Percentiles rank a stretch among this genome's conserved stretches.
phyloP scores from a whole-genome alignment of 2,797 vertebrate species.

The Dicrostonyx torquatus region DNA sequence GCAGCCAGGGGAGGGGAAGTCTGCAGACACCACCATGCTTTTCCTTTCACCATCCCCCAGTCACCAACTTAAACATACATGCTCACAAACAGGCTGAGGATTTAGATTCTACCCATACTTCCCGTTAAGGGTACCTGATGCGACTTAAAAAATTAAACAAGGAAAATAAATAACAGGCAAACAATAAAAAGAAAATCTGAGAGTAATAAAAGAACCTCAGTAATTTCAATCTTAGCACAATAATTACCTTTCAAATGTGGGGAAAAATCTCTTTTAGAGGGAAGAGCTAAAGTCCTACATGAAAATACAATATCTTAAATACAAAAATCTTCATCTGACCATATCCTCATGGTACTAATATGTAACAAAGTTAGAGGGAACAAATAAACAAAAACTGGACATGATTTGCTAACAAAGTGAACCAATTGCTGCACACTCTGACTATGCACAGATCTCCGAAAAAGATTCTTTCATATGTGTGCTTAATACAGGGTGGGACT shows the following conservation, averaged over 20 bases:
- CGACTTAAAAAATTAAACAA: constrained; percentile 52
- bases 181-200: background rate
- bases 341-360: constrained; percentile 29
- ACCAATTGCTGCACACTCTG: background rate
- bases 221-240: constrained; percentile 40
- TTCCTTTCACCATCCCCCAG: background rate
- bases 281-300: constrained; percentile 45
- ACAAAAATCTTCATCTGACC: constrained; percentile 42
- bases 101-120: constrained; percentile 3
- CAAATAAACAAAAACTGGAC: constrained; percentile 28
- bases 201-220: background rate
- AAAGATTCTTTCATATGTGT: background rate
- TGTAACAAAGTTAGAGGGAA: constrained; percentile 51
- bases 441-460: background rate
- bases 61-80: constrained; percentile 12
- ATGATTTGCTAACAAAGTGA: constrained; percentile 34
- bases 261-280: constrained; percentile 40
- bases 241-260: constrained; percentile 18
- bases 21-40: background rate
- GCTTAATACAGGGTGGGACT: background rate
- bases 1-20: background rate
- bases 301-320: constrained; percentile 52
- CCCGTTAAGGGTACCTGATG: background rate
- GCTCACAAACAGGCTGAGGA: background rate
- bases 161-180: constrained; percentile 61